These are phyloP conservation scores for Acropternis orthonyx DNA, from an alignment of 2,797 vertebrate species.

Conservation along the genomic window DNA sequence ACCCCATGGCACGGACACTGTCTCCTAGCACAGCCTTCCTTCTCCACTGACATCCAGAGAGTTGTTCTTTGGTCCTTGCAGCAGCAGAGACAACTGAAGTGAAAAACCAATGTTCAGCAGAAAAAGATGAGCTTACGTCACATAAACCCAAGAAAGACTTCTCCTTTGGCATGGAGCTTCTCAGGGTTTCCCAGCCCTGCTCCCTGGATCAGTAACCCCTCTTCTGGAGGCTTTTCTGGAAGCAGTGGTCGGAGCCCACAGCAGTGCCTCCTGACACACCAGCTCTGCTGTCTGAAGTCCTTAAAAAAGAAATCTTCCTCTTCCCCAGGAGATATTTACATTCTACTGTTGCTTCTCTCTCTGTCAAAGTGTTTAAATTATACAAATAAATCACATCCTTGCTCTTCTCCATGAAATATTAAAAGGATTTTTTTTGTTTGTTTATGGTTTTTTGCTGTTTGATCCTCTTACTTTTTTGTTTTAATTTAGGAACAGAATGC, in stretches of 20 bases:
- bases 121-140: neutral
- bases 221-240: neutral
- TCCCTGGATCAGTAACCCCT: neutral
- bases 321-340: neutral
- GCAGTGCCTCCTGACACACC: neutral
- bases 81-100: neutral
- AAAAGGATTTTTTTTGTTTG: neutral
- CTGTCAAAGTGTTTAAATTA: neutral
- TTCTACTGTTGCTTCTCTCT: neutral
- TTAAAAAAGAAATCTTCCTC: neutral
- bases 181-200: neutral
- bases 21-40: neutral
- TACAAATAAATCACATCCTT: neutral
- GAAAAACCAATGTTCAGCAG: neutral
- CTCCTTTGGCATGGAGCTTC: neutral
- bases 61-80: neutral
- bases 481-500: neutral
- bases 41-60: neutral
- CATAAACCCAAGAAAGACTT: neutral
- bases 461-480: neutral
- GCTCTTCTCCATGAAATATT: conserved; percentile 22
- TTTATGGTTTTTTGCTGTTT: neutral
- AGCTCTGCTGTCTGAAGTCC: neutral
- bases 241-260: neutral
- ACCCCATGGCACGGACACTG: rapidly evolving